Percentiles rank a stretch among this genome's conserved stretches.
Evolutionary conservation across 2,797 vertebrate species (phyloP).

Genomic region (Muscicapa striata): DNA sequence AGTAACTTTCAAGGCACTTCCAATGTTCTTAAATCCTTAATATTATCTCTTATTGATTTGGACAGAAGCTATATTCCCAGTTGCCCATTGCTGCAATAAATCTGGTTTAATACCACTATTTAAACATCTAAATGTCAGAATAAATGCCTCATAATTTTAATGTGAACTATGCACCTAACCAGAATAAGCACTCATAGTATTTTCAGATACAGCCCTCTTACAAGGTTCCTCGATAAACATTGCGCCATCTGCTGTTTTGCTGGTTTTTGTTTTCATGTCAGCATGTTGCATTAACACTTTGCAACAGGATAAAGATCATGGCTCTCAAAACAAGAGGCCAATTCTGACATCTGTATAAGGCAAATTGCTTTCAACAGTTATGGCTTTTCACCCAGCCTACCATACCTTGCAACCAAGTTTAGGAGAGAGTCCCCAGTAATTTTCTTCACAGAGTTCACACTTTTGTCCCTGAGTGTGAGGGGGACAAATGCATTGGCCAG

Average conservation of each 20-base stretch:
- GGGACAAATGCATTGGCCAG: conserved; percentile 89
- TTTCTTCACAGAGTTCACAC: conserved; percentile 84
- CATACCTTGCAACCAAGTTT: conserved; percentile 88
- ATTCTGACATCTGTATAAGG: not conserved
- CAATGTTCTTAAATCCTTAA: not conserved
- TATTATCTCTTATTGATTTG: not conserved
- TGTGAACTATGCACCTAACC: not conserved
- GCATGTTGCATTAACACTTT: not conserved
- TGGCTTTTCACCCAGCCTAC: not conserved
- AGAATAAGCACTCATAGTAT: not conserved
- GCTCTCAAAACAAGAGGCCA: not conserved
- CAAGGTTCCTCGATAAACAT: not conserved
- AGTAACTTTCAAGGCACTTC: not conserved
- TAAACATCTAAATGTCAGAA: not conserved
- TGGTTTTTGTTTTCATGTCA: not conserved
- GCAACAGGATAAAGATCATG: not conserved
- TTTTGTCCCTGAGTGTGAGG: conserved; percentile 83
- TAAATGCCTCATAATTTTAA: not conserved
- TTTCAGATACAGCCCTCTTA: not conserved
- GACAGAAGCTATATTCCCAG: not conserved
- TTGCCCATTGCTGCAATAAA: not conserved
- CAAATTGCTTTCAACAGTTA: not conserved
- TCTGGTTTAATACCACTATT: not conserved
- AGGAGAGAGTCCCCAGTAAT: conserved; percentile 84
- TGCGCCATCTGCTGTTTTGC: not conserved